A percentile compares a stretch with the other conserved stretches of the same genome.
Conservation (phyloP, 2,888 invertebrate species). For the Spatulosminthurus flaviceps region DNA sequence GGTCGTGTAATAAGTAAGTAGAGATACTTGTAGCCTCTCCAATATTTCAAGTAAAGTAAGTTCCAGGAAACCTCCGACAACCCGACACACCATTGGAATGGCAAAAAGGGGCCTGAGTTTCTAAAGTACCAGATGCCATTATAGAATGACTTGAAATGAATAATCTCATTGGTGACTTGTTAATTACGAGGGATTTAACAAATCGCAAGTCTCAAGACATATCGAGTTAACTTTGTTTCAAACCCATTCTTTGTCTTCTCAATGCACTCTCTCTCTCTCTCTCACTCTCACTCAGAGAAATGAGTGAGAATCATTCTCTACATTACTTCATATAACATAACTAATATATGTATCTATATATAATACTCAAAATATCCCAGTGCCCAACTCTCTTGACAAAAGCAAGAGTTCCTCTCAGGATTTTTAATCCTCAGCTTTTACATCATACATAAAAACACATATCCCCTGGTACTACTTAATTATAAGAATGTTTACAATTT, state of each 20-base stretch:
- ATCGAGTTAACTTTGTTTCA: slow-evolving; percentile 27
- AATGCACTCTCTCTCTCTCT: no score
- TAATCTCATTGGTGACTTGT: slow-evolving; percentile 42
- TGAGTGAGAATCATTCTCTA: neutral
- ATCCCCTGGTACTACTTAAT: no score
- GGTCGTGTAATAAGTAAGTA: slow-evolving; percentile 11
- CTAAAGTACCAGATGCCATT: slow-evolving; percentile 33
- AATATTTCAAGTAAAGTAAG: slow-evolving; percentile 20
- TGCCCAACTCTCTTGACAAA: no score
- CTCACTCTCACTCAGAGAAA: no score
- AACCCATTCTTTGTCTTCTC: slow-evolving; percentile 20
- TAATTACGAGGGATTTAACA: slow-evolving; percentile 44
- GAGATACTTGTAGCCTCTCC: slow-evolving; percentile 14
- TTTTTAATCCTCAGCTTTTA: no score
- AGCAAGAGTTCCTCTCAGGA: no score
- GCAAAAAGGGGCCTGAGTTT: neutral
- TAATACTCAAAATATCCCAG: no score
- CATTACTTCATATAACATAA: no score
- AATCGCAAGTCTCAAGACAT: slow-evolving; percentile 35
- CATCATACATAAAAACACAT: no score
- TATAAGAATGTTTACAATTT: no score
- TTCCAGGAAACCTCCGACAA: slow-evolving; percentile 16
- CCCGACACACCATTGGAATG: slow-evolving; percentile 11
- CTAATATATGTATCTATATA: no score
- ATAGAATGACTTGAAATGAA: slow-evolving; percentile 40